Conservation (phyloP, 2,113 vertebrate species). For the Lamprologus ornatipinnis region DNA sequence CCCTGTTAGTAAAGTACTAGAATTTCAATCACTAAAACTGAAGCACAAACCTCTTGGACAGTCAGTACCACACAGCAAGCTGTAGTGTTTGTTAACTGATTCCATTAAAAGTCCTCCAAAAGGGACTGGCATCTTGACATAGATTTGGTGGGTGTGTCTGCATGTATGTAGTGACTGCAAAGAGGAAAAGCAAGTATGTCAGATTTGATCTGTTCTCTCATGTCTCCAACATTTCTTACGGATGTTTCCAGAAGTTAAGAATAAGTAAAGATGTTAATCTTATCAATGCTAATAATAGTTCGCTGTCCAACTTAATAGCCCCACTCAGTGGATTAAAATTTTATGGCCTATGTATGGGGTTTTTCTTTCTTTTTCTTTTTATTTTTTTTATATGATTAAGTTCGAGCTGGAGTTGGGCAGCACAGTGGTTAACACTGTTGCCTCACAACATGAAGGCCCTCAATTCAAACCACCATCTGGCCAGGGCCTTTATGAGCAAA, state of each 20-base stretch:
- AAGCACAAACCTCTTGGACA: not conserved
- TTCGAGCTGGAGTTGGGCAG: not conserved
- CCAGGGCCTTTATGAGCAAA: accelerated
- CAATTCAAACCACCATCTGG: not conserved
- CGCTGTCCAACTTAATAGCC: not conserved
- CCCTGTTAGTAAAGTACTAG: not conserved
- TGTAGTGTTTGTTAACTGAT: not conserved
- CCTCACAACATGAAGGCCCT: not conserved
- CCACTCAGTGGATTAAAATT: not conserved
- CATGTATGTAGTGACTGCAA: not conserved
- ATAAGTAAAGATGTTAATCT: not conserved
- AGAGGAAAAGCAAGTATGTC: not conserved
- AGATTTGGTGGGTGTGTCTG: not conserved
- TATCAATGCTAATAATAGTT: not conserved
- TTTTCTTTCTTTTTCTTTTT: not conserved
- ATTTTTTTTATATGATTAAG: not conserved
- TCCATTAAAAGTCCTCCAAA: not conserved
- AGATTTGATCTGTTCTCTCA: not conserved
- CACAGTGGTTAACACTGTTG: not conserved
- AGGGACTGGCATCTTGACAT: not conserved
- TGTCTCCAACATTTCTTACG: not conserved
- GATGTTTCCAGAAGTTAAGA: not conserved
- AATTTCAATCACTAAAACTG: not conserved
- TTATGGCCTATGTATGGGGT: not conserved
- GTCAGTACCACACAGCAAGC: not conserved